A percentile compares a stretch with the other conserved stretches of the same genome.
Evolutionary conservation across 2,113 vertebrate genomes (phyloP).

Genomic region (Chlorodrepanis virens): DNA sequence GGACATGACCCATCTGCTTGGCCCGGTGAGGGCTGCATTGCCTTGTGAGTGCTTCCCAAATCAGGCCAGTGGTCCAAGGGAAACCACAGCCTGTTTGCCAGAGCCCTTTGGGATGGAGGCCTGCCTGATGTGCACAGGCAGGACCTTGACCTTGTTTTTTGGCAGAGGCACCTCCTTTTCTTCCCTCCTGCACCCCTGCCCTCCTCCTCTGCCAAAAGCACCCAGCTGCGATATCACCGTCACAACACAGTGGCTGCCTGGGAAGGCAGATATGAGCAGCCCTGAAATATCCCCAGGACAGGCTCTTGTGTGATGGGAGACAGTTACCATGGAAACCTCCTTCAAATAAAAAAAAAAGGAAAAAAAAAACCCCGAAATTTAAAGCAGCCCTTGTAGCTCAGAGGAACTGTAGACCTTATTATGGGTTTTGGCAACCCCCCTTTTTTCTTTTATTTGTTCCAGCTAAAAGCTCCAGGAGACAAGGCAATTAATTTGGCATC

Average conservation of each 20-base stretch:
- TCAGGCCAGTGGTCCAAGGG: neutral
- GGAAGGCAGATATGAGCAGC: conserved; percentile 38
- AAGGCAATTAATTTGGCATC: conserved; percentile 41
- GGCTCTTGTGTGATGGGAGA: conserved; percentile 46
- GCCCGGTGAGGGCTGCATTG: accelerated
- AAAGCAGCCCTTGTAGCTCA: conserved; percentile 47
- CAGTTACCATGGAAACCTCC: conserved; percentile 60
- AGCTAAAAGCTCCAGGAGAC: conserved; percentile 25
- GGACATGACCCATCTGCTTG: neutral
- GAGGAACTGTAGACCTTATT: conserved; percentile 35
- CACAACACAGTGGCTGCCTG: conserved; percentile 16
- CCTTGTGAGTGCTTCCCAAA: neutral
- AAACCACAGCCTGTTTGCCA: neutral
- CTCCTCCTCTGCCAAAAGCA: neutral
- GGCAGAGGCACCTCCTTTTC: neutral
- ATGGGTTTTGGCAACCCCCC: conserved; percentile 1
- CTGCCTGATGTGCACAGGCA: neutral
- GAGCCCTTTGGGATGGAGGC: neutral
- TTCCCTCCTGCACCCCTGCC: neutral
- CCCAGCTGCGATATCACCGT: neutral
- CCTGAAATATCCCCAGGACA: conserved; percentile 44
- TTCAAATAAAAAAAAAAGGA: neutral
- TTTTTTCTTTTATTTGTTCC: conserved; percentile 28
- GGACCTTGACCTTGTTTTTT: neutral
- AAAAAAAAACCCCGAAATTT: neutral